Conservation (phyloP, 2,888 invertebrate species). For the Aromia moschata region DNA sequence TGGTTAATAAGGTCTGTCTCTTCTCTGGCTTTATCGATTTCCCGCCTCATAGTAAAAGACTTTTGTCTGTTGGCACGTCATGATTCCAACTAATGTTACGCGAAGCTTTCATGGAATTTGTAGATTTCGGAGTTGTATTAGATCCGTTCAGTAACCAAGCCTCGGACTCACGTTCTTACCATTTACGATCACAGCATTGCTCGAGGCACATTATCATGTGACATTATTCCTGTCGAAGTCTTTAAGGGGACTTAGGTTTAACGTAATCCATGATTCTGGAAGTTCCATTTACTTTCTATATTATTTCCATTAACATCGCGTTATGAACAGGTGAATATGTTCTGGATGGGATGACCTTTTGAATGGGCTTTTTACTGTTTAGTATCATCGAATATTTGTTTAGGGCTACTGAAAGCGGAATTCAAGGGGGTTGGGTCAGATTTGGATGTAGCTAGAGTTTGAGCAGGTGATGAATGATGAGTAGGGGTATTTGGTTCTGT, state of each 20-base stretch:
- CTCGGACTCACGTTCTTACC: constrained; percentile 48
- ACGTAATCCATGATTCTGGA: constrained; percentile 64
- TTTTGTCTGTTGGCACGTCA: constrained; percentile 75
- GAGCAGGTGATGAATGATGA: constrained; percentile 59
- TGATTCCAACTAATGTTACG: constrained; percentile 78
- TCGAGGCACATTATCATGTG: constrained; percentile 67
- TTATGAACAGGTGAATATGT: constrained; percentile 51
- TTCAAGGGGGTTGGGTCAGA: constrained; percentile 65
- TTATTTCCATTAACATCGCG: constrained; percentile 31
- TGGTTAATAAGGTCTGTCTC: constrained; percentile 87
- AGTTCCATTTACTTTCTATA: constrained; percentile 38
- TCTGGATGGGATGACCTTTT: constrained; percentile 83
- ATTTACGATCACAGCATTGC: constrained; percentile 47
- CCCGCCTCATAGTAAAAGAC: constrained; percentile 91
- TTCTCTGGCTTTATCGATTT: constrained; percentile 90
- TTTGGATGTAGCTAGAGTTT: constrained; percentile 61
- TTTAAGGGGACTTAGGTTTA: constrained; percentile 76
- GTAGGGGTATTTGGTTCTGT: constrained; percentile 65
- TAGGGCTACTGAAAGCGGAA: constrained; percentile 65
- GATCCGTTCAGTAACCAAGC: constrained; percentile 69
- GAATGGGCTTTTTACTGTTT: constrained; percentile 71
- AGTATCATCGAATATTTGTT: constrained; percentile 68
- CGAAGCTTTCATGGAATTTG: constrained; percentile 53
- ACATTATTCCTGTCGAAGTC: constrained; percentile 68
- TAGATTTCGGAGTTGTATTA: constrained; percentile 54